phyloP scores from a whole-genome alignment of 1,140 invertebrate genomes.

The Hetaerina americana region DNA sequence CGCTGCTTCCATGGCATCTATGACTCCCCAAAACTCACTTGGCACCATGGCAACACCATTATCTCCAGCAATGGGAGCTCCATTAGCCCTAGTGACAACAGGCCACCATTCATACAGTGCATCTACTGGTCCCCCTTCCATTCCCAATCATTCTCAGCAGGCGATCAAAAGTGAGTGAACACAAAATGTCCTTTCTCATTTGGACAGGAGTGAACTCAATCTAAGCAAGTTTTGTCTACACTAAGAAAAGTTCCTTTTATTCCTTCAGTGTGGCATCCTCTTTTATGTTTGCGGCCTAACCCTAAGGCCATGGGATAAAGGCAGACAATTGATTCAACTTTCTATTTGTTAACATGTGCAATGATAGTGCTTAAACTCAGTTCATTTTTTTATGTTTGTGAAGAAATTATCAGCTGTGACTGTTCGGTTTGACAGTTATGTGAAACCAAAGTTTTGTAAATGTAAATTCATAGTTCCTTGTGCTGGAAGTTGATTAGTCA shows the following conservation, averaged over 20 bases:
- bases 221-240: too few relatives aligned
- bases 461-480: background rate
- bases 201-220: too few relatives aligned
- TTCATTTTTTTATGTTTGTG: background rate
- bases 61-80: background rate
- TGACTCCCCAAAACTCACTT: background rate
- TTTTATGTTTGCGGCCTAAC: too few relatives aligned
- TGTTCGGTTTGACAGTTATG: background rate
- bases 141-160: background rate
- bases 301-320: too few relatives aligned
- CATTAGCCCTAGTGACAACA: background rate
- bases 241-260: too few relatives aligned
- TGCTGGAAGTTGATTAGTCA: background rate
- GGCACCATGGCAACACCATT: background rate
- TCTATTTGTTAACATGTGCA: background rate
- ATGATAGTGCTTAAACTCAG: background rate
- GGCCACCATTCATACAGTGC: background rate
- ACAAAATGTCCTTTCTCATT: too few relatives aligned
- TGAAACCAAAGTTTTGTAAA: background rate
- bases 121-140: background rate
- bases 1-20: conserved; percentile 3
- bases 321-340: background rate
- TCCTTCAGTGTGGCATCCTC: too few relatives aligned
- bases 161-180: background rate
- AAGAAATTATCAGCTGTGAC: background rate